phyloP scores from a whole-genome alignment of 2,113 vertebrate genomes.

The Nesogale talazaci region DNA sequence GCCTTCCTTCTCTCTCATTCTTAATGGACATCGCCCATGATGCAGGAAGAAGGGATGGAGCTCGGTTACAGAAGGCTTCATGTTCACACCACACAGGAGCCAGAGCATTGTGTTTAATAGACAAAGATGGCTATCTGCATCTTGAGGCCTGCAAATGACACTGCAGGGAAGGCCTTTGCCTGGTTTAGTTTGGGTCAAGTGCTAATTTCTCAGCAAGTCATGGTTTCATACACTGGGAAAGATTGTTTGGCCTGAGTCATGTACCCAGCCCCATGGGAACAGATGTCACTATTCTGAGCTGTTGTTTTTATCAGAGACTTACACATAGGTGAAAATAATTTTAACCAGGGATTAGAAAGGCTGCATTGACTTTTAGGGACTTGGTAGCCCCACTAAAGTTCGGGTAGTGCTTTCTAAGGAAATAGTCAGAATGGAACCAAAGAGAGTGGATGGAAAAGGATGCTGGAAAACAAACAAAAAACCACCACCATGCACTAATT shows the following conservation, averaged over 20 bases:
- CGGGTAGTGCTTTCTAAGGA: not conserved
- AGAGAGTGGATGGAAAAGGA: not conserved
- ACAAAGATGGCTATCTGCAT: not conserved
- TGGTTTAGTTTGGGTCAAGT: not conserved
- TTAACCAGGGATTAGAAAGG: not conserved
- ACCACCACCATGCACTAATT: not conserved
- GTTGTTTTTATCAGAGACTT: not conserved
- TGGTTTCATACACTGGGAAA: not conserved
- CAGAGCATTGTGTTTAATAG: not conserved
- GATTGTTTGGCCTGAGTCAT: not conserved
- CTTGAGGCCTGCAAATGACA: not conserved
- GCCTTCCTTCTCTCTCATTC: not conserved
- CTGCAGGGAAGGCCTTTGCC: not conserved
- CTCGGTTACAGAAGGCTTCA: not conserved
- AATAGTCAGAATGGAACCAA: not conserved
- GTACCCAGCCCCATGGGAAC: no score
- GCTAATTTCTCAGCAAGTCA: not conserved
- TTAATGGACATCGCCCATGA: not conserved
- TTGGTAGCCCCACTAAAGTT: not conserved
- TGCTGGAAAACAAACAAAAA: not conserved
- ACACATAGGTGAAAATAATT: not conserved
- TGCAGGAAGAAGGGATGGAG: not conserved
- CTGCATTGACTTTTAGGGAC: not conserved
- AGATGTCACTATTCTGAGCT: no score
- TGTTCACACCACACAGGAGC: not conserved